phyloP scores from a whole-genome alignment of 2,888 invertebrate genomes.

The Leucoptera coffeella region DNA sequence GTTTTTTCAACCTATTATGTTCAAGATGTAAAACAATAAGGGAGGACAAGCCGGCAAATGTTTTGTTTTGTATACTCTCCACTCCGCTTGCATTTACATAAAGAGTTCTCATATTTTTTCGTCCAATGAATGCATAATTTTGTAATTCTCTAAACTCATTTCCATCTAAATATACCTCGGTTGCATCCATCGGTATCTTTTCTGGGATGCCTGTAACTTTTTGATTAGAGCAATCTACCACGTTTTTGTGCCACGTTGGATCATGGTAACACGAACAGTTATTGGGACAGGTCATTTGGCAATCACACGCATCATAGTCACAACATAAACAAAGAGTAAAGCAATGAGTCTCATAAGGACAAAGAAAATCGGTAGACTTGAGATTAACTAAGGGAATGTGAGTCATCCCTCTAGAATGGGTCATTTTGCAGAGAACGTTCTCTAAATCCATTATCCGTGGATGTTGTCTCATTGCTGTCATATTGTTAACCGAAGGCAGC shows the following conservation, averaged over 20 bases:
- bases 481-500: conserved; percentile 84
- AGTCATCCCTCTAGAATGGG: conserved; percentile 73
- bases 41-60: conserved; percentile 78
- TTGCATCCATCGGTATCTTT: conserved; percentile 90
- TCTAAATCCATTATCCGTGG: conserved; percentile 84
- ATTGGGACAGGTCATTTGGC: conserved; percentile 92
- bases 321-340: conserved; percentile 93
- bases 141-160: conserved; percentile 80
- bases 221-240: conserved; percentile 84
- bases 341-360: conserved; percentile 87
- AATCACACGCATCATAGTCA: conserved; percentile 92
- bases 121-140: conserved; percentile 84
- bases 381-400: conserved; percentile 70
- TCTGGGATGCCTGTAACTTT: conserved; percentile 71
- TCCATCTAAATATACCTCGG: conserved; percentile 87
- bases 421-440: conserved; percentile 81
- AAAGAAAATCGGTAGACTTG: conserved; percentile 78
- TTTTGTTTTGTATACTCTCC: conserved; percentile 79
- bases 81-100: conserved; percentile 82
- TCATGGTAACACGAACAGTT: conserved; percentile 94
- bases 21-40: conserved; percentile 77
- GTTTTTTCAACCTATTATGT: conserved; percentile 71
- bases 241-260: conserved; percentile 87
- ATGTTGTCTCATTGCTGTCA: conserved; percentile 75
- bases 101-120: conserved; percentile 81